These are phyloP conservation scores for Enteromius thamalakanensis DNA, from an alignment of 2,797 vertebrate species.

Conservation along the genomic window DNA sequence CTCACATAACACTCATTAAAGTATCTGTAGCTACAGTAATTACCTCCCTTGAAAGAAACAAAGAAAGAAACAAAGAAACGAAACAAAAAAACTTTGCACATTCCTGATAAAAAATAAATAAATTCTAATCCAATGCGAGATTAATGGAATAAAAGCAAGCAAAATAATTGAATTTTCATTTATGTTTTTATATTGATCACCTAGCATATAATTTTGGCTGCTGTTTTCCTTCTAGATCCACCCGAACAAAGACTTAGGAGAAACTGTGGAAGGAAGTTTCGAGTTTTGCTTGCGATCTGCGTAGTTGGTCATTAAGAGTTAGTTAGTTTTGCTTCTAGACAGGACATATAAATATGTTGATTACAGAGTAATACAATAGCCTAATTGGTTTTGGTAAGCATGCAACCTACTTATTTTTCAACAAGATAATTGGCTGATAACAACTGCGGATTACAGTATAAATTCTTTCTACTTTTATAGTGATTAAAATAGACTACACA, in stretches of 20 bases:
- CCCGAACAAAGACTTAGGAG: background rate
- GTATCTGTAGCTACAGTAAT: background rate
- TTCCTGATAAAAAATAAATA: background rate
- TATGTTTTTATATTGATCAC: background rate
- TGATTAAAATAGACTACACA: background rate
- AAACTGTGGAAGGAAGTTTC: slow-evolving; percentile 17
- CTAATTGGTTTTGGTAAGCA: background rate
- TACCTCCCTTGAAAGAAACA: background rate
- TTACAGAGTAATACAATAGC: background rate
- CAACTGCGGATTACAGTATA: background rate
- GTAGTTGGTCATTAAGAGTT: background rate
- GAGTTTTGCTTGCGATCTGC: background rate
- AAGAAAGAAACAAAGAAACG: background rate
- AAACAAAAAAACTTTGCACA: background rate
- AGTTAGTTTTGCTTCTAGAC: background rate
- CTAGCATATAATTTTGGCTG: background rate
- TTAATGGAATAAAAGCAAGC: background rate
- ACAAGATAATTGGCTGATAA: background rate
- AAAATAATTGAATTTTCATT: background rate
- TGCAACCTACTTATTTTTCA: background rate
- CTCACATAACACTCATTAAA: slow-evolving; percentile 8
- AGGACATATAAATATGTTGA: background rate
- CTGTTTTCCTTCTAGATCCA: background rate
- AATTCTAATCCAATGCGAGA: background rate
- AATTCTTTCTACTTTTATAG: background rate